Evolutionary conservation across 2,113 vertebrate species (phyloP), one percentile per base, ranked within the genome.

Genomic region (Anthoscopus minutus): DNA sequence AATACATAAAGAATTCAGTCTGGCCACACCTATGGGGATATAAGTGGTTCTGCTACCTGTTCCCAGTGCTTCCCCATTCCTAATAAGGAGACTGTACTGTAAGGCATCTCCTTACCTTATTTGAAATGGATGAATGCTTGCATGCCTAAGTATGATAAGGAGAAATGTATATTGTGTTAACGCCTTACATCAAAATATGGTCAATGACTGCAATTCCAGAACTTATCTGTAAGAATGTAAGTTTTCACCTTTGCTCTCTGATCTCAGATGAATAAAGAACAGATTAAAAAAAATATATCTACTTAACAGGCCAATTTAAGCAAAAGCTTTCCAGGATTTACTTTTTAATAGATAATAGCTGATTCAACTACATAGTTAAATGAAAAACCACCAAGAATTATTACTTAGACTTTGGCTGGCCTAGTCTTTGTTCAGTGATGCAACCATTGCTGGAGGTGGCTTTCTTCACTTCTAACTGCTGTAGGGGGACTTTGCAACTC

Each of bases 21-120:
- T 91, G 88, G 71, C 93, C 93, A 91, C 95, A 94, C 94, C 95
- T 96, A 37, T 76, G 40, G 85, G 71, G 60, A 90, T 33, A 9
- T 54, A 88, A 93, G 79, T 93, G 82, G 54, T 90, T 96, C 81
- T 95, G 64, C 65, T 67, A 64, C 74, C 51, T 89, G 44, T 56
- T 95, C 88, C 64, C 51, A 83, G 0, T 86, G 72, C 51, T 91
- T 92, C 88, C 76, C 35, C 62, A 11, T 93, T 95, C 92, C 94
- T 78, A 83, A 90, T 78, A 95, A 86, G 92, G 88, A 73, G 64
- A 58, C 54, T 77, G 42, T 38, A 47, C 60, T 85, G 67, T 56
- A 88, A 82, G 69, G 72, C 67, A 94, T 89, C n/a, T 96, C 85
- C 37, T 76, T 51, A 13, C 77, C 62, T 73, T 65, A n/a, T 44